These are phyloP conservation scores for Megalops atlanticus DNA, from an alignment of 2,113 vertebrate genomes.

Conservation along the genomic window DNA sequence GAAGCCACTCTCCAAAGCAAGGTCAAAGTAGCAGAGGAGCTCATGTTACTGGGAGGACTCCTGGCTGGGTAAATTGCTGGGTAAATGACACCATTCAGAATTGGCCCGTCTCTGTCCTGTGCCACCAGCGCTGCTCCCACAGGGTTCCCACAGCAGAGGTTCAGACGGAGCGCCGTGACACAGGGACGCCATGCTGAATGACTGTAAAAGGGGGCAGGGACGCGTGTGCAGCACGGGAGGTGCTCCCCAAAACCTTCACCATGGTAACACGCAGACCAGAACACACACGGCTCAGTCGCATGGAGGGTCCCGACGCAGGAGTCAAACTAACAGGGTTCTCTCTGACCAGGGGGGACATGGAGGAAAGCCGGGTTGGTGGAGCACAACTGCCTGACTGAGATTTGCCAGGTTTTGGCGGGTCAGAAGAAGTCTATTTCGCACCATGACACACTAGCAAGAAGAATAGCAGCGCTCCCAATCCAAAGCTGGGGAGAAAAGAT, in stretches of 20 bases:
- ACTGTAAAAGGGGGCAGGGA: background rate
- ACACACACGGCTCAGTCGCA: background rate
- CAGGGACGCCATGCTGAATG: background rate
- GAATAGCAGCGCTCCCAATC: too few species aligned
- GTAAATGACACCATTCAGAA: background rate
- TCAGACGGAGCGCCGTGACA: background rate
- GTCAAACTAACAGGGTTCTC: too few species aligned
- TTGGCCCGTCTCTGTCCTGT: background rate
- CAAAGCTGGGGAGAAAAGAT: too few species aligned
- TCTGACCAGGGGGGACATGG: too few species aligned
- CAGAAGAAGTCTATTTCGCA: too few species aligned
- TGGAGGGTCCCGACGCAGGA: background rate
- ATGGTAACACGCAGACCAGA: background rate
- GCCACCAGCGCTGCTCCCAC: background rate
- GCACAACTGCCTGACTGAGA: too few species aligned
- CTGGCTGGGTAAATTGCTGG: background rate
- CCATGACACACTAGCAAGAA: too few species aligned
- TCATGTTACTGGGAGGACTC: background rate
- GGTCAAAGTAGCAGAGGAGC: background rate
- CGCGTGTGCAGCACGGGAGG: background rate
- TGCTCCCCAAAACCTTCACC: background rate
- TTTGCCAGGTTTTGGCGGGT: too few species aligned
- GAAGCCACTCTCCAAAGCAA: too few species aligned
- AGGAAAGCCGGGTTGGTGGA: too few species aligned
- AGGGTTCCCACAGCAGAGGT: background rate